These are phyloP conservation scores for Henicopernis longicauda DNA, from an alignment of 2,113 vertebrate species.

Conservation along the genomic window DNA sequence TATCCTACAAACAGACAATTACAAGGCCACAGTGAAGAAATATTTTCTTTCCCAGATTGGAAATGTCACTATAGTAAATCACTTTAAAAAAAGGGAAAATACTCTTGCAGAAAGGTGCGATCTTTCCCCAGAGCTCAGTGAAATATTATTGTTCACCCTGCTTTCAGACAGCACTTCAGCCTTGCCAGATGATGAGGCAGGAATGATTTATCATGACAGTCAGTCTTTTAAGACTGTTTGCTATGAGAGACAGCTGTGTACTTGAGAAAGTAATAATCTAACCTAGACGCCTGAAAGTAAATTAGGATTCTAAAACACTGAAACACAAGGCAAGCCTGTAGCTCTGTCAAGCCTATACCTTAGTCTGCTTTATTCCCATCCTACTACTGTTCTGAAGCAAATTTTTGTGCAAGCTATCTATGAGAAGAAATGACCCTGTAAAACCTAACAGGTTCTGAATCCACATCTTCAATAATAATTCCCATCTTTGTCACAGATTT, in stretches of 20 bases:
- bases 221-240: background rate
- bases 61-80: background rate
- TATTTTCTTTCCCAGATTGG: background rate
- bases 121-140: background rate
- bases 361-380: background rate
- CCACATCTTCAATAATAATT: background rate
- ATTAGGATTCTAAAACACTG: background rate
- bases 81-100: background rate
- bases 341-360: background rate
- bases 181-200: background rate
- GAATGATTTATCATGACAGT: background rate
- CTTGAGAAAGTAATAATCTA: background rate
- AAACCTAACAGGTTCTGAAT: background rate
- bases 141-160: background rate
- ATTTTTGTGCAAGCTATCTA: background rate
- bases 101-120: background rate
- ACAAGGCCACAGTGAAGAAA: background rate
- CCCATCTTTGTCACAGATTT: background rate
- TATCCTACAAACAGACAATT: background rate
- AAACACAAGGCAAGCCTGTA: background rate
- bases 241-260: background rate
- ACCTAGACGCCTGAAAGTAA: background rate
- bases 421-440: background rate
- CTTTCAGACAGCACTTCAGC: background rate
- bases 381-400: background rate